Percentiles rank a stretch among this genome's conserved stretches.
Evolutionary conservation across 2,888 invertebrate genomes (phyloP).

Genomic region (Eupithecia tripunctaria): DNA sequence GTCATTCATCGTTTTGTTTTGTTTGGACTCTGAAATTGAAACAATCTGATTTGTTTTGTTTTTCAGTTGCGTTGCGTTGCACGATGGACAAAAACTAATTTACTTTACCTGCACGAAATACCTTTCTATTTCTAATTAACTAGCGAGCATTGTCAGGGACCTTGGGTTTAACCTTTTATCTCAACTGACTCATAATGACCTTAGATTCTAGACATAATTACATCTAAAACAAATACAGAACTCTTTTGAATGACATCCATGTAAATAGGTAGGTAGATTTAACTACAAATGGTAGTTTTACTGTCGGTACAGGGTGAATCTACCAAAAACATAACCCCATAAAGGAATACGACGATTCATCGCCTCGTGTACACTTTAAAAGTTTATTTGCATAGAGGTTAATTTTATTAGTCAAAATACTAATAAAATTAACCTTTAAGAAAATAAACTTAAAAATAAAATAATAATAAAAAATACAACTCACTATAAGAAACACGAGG

Average conservation of each 20-base stretch:
- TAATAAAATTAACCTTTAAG: no score
- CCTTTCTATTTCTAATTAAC: constrained; percentile 46
- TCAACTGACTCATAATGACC: constrained; percentile 8
- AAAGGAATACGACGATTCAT: no score
- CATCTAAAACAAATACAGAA: background rate
- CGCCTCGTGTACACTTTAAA: background rate
- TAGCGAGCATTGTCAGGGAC: constrained; percentile 19
- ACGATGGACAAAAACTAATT: constrained; percentile 41
- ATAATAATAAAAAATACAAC: no score
- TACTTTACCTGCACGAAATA: constrained; percentile 38
- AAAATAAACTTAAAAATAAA: no score
- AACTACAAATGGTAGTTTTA: no score
- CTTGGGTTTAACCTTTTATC: constrained; percentile 31
- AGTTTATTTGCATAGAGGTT: no score
- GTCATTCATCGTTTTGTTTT: constrained; percentile 35
- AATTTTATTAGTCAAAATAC: no score
- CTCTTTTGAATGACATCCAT: background rate
- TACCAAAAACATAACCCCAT: background rate
- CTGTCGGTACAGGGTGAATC: background rate
- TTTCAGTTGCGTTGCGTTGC: constrained; percentile 38
- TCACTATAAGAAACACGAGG: no score
- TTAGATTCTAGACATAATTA: background rate
- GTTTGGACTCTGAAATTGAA: constrained; percentile 37
- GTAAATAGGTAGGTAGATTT: background rate
- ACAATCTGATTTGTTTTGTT: constrained; percentile 45